A percentile compares a stretch with the other conserved stretches of the same genome.
phyloP scores from a whole-genome alignment of 2,797 vertebrate genomes.

The Myiotriccus ornatus region DNA sequence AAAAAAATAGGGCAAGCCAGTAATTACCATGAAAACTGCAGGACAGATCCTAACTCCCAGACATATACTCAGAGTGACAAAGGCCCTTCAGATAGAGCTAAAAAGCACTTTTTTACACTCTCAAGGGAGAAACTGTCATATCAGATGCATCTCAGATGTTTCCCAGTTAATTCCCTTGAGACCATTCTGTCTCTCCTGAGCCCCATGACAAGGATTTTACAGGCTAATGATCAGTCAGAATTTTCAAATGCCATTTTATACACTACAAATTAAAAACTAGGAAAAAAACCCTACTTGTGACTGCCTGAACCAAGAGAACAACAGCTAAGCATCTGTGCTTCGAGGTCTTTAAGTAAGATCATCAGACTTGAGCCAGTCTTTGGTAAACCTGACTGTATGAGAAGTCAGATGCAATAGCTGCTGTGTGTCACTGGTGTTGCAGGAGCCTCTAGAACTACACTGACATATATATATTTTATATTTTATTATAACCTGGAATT shows the following conservation, averaged over 20 bases:
- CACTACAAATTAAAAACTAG: neutral
- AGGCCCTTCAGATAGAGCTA: neutral
- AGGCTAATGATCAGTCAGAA: neutral
- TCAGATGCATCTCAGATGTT: neutral
- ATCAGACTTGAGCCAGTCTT: neutral
- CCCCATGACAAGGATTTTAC: neutral
- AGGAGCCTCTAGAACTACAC: neutral
- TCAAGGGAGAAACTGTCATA: neutral
- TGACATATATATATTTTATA: no score
- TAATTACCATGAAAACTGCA: neutral
- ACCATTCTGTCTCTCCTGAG: neutral
- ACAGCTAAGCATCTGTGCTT: neutral
- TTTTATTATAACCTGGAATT: neutral
- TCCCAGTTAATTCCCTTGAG: neutral
- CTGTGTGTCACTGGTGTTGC: rapidly evolving
- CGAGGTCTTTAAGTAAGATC: neutral
- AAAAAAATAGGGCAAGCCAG: neutral
- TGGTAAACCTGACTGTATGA: neutral
- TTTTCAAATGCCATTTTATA: neutral
- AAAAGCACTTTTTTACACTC: neutral
- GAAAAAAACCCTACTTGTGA: neutral
- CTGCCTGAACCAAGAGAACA: neutral
- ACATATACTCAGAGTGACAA: neutral
- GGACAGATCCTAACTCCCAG: neutral
- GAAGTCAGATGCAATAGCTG: neutral